Percentiles rank a stretch among this genome's conserved stretches.
Evolutionary conservation across 2,113 vertebrate genomes (phyloP).

Genomic region (Sylvicapra grimmia): DNA sequence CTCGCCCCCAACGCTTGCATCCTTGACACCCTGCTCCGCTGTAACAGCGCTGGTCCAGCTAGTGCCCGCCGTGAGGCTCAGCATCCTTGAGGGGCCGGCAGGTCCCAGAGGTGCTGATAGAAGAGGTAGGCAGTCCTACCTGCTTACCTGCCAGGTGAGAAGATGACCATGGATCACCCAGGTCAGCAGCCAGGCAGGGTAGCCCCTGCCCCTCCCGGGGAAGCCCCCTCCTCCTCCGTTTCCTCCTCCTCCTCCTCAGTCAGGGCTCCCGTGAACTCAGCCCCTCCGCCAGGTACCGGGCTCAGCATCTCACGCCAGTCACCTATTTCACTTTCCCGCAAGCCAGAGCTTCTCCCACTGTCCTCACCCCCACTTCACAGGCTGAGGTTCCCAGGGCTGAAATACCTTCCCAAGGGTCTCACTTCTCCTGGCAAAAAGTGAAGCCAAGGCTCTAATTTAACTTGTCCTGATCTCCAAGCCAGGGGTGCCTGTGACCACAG

Average conservation of each 20-base stretch:
- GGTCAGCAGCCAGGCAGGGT: neutral
- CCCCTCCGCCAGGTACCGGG: fast-evolving
- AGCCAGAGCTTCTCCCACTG: fast-evolving
- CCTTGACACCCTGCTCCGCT: fast-evolving
- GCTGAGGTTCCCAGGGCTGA: neutral
- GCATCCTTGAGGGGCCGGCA: too few relatives aligned
- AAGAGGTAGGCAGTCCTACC: neutral
- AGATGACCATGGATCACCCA: neutral
- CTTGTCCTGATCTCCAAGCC: neutral
- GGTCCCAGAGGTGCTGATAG: neutral
- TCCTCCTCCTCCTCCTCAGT: too few relatives aligned
- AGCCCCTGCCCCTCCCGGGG: fast-evolving
- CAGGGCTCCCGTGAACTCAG: fast-evolving
- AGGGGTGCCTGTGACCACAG: neutral
- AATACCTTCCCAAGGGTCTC: fast-evolving
- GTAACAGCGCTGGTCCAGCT: fast-evolving
- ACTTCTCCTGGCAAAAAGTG: fast-evolving
- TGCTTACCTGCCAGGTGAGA: neutral
- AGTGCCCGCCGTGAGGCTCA: fast-evolving
- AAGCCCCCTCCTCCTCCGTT: fast-evolving
- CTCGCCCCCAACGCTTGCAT: fast-evolving
- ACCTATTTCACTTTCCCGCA: fast-evolving
- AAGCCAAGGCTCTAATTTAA: neutral
- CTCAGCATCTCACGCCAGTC: fast-evolving
- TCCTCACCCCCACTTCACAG: too few relatives aligned